Percentiles rank a stretch among this genome's conserved stretches.
Evolutionary conservation across 2,797 vertebrate species (phyloP).

Genomic region (Microctenopoma lineatum): DNA sequence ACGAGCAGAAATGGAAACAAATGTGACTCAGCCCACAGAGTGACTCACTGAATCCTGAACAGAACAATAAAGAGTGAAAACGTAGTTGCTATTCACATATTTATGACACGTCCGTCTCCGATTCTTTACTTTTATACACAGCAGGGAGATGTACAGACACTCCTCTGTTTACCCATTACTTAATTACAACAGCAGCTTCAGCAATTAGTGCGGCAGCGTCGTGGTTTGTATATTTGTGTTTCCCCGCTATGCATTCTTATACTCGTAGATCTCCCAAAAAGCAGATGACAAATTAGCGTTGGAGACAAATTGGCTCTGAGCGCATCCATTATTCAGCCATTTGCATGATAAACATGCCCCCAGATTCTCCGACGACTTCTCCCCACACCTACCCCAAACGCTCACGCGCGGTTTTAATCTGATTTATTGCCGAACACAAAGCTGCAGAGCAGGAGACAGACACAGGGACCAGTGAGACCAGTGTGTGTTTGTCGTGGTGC

Average conservation of each 20-base stretch:
- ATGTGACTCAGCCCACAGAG: neutral
- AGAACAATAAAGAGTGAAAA: too few relatives aligned
- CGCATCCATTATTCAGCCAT: slow-evolving; percentile 57
- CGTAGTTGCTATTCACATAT: neutral
- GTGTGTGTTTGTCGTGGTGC: too few relatives aligned
- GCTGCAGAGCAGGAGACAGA: too few relatives aligned
- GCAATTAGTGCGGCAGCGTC: slow-evolving; percentile 24
- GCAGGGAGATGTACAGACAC: slow-evolving; percentile 26
- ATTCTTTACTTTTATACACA: slow-evolving; percentile 20
- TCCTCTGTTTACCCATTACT: slow-evolving; percentile 45
- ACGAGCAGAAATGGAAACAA: neutral
- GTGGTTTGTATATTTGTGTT: neutral
- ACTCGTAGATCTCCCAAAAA: slow-evolving; percentile 55
- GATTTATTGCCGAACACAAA: neutral
- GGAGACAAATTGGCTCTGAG: slow-evolving; percentile 43
- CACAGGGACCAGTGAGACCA: too few relatives aligned
- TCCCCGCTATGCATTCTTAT: slow-evolving; percentile 16
- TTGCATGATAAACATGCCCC: slow-evolving; percentile 51
- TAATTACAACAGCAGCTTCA: slow-evolving; percentile 39
- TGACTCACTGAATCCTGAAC: too few relatives aligned
- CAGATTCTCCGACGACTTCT: slow-evolving; percentile 16
- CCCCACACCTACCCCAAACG: neutral
- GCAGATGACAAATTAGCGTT: slow-evolving; percentile 55
- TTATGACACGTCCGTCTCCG: neutral
- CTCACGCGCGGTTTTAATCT: slow-evolving; percentile 6